Evolutionary conservation across 2,888 invertebrate genomes (phyloP), one percentile per base, ranked within the genome.

Genomic region (Bedellia somnulentella): DNA sequence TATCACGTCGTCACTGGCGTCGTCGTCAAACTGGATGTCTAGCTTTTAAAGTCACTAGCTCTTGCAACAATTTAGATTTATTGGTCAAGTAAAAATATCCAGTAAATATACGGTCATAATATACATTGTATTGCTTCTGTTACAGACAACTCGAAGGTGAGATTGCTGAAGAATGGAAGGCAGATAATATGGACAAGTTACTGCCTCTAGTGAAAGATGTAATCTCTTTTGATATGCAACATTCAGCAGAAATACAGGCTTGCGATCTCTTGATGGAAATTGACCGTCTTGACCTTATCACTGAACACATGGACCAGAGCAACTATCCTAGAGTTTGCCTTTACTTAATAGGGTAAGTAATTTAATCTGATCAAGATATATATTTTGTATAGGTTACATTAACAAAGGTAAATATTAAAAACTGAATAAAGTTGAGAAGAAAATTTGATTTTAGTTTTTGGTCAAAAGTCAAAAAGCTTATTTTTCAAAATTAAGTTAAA

Each of bases 211-310:
- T 95, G 2, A 80, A 87, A 35, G 88, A 93, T 55, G 93, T 99
- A 28, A 84, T 98, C 14, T 83, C 88, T 0, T 98, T 97, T 59
- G 92, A 98, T 56, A 95, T 97, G 89, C 85, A 86, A 38, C 97
- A 98, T 62, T 97, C 99, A 51, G 98, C 98, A 2, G 99, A 99
- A 70, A 93, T 96, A 0, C 98, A 99, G 67, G 98, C 97, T 1
- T 98, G 97, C 59, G 99, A 99, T 71, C 75, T 99, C 34, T 77
- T 99, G 1, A 97, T 98, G 88, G 99, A 99, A 76, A 93, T 99
- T 41, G 98, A 98, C 52, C 80, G 85, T 37, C 75, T 99, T 27
- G 89, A 93, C 47, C 68, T 96, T 28, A 70, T 99, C 12, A 84
- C 88, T 13, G 81, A 90, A 32, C 91, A 91, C 49, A 92, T 97